Evolutionary conservation across 2,113 vertebrate species (phyloP).

Genomic region (Neolamprologus toae): DNA sequence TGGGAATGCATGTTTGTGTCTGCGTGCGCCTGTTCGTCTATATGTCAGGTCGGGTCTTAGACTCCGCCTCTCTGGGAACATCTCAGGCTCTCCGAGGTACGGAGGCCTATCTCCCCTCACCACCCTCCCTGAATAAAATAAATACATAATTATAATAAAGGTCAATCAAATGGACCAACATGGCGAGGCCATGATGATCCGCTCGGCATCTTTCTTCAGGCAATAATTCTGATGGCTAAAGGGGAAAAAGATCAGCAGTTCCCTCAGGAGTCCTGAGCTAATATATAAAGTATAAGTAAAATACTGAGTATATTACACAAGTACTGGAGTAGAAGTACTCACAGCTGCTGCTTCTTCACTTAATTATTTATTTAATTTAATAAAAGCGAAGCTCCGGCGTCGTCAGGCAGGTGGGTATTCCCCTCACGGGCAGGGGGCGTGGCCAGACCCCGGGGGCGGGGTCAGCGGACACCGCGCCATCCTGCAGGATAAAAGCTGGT

Average conservation of each 20-base stretch:
- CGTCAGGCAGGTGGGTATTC: not conserved
- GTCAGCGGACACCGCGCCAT: not conserved
- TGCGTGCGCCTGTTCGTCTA: not conserved
- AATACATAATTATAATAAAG: not conserved
- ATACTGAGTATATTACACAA: not conserved
- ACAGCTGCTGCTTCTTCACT: not conserved
- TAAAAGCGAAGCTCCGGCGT: not conserved
- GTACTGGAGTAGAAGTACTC: not conserved
- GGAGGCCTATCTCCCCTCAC: not conserved
- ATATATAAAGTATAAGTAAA: not conserved
- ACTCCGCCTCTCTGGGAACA: not conserved
- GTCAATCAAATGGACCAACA: not conserved
- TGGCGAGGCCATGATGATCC: not conserved
- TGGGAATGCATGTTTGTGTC: not conserved
- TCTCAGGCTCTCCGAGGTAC: not conserved
- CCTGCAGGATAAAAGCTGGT: not conserved
- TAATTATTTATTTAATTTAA: not conserved
- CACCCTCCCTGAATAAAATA: fast-evolving
- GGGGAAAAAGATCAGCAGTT: fast-evolving
- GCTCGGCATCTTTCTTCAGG: not conserved
- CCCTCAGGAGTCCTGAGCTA: not conserved
- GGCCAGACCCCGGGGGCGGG: fast-evolving
- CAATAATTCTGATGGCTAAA: not conserved
- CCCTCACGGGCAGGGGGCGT: not conserved
- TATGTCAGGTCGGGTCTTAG: not conserved